phyloP scores from a whole-genome alignment of 2,797 vertebrate genomes.

The Tadarida brasiliensis region DNA sequence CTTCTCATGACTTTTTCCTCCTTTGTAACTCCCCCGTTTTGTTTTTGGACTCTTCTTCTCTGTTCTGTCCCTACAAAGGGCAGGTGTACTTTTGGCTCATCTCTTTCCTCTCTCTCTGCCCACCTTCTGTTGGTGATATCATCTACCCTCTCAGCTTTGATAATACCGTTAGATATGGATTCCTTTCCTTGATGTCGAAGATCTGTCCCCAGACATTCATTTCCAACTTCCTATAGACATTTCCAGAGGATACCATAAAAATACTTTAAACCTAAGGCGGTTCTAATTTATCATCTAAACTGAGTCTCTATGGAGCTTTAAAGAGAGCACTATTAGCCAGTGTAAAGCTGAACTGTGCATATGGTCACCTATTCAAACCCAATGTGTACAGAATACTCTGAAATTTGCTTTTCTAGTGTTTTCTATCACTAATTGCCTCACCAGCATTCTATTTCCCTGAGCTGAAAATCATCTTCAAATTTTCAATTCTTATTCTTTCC shows the following conservation, averaged over 20 bases:
- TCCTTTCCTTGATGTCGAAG: background rate
- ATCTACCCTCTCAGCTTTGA: background rate
- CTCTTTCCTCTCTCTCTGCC: background rate
- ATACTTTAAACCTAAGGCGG: background rate
- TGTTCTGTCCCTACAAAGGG: background rate
- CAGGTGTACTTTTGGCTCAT: background rate
- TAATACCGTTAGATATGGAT: background rate
- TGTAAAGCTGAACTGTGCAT: background rate
- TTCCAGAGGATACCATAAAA: conserved; percentile 51
- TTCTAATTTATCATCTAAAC: conserved; percentile 27
- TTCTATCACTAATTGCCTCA: background rate
- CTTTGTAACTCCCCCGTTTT: background rate
- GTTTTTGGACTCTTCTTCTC: background rate
- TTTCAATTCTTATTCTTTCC: background rate
- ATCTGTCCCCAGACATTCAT: background rate
- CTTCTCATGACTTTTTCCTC: background rate
- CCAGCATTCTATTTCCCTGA: background rate
- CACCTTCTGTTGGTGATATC: background rate
- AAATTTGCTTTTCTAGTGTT: background rate
- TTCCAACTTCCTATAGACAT: conserved; percentile 6
- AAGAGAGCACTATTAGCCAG: background rate
- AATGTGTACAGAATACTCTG: background rate
- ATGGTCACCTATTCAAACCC: background rate
- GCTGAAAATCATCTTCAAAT: background rate
- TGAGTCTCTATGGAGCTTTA: background rate